Conservation (phyloP, 2,888 invertebrate genomes). For the Melanostoma mellinum region DNA sequence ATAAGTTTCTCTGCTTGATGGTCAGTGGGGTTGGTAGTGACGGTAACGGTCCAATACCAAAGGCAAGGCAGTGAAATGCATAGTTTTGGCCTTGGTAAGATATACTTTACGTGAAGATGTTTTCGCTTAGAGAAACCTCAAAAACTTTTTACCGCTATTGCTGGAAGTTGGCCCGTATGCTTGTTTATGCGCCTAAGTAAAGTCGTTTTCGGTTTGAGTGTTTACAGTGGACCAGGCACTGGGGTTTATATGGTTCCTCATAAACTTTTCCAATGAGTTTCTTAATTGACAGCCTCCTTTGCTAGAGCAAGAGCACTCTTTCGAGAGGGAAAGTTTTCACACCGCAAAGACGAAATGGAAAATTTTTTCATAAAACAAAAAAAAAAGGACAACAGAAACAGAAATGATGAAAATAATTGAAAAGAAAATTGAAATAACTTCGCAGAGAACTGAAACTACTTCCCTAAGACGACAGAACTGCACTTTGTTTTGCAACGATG, state of each 20-base stretch:
- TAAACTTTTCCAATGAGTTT: slow-evolving; percentile 72
- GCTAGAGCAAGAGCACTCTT: slow-evolving; percentile 46
- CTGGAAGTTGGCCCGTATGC: slow-evolving; percentile 53
- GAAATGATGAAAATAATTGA: slow-evolving; percentile 68
- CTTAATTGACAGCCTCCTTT: slow-evolving; percentile 72
- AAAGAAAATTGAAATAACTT: slow-evolving; percentile 68
- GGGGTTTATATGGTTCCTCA: slow-evolving; percentile 66
- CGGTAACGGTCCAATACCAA: slow-evolving; percentile 41
- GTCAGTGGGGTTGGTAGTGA: neutral
- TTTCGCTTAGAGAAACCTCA: slow-evolving; percentile 69
- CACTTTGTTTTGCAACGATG: slow-evolving; percentile 28
- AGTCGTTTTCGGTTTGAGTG: slow-evolving; percentile 38
- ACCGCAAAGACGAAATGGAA: slow-evolving; percentile 2
- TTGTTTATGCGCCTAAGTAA: slow-evolving; percentile 63
- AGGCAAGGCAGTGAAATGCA: slow-evolving; percentile 68
- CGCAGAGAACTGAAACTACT: neutral
- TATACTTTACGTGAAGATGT: slow-evolving; percentile 69
- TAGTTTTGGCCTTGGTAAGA: slow-evolving; percentile 58
- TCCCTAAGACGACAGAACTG: slow-evolving; percentile 1
- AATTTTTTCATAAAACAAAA: slow-evolving; percentile 15
- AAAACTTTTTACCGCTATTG: slow-evolving; percentile 58
- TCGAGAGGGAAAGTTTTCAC: slow-evolving; percentile 59
- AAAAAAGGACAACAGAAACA: slow-evolving; percentile 37
- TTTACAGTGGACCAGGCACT: slow-evolving; percentile 42
- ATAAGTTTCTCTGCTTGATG: slow-evolving; percentile 54